Evolutionary conservation across 2,113 vertebrate genomes (phyloP), one percentile per base, ranked within the genome.

Genomic region (Greenwoodochromis staneri): DNA sequence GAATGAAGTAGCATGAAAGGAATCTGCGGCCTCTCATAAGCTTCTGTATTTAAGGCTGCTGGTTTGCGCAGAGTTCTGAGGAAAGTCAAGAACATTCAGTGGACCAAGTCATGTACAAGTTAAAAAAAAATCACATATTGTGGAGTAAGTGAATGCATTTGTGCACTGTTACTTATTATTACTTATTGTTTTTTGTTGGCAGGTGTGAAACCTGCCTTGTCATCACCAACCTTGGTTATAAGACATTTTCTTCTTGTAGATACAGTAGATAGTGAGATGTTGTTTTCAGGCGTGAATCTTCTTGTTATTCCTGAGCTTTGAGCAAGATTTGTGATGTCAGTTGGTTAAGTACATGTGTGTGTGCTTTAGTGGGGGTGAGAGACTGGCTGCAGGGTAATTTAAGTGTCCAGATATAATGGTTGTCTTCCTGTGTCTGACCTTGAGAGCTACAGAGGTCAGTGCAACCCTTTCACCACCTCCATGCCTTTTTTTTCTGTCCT

Each of bases 251-350:
- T 38, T 69, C 19, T 38, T 38, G 7, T 38, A 21, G 34, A 69
- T 38, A 69, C 34, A 21, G 11, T 40, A 81, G 54, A 40, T 82
- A 73, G 86, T 84, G 82, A 85, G 81, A 87, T 87, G 16, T 86
- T 86, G 87, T 94, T 88, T 90, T 54, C 36, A 83, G 29, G 57
- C 36, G 47, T 16, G 71, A 87, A 89, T 61, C 85, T 36, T 31
- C 73, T 83, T 4, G 42, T 42, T 89, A 45, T 63, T 47, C 59
- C 59, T 1, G 4, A 63, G 73, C 83, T 93, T 86, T 83, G 88
- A 92, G 88, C 11, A 5, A 78, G 85, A 92, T 92, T 78, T 91
- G 86, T 66, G 66, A 84, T 93, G 93, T 93, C 92, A 93, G 92
- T 86, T 92, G 92, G 85, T 54, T 71, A 84, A 89, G 86, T 85